phyloP scores from a whole-genome alignment of 2,797 vertebrate genomes.

The Taeniopygia guttata region DNA sequence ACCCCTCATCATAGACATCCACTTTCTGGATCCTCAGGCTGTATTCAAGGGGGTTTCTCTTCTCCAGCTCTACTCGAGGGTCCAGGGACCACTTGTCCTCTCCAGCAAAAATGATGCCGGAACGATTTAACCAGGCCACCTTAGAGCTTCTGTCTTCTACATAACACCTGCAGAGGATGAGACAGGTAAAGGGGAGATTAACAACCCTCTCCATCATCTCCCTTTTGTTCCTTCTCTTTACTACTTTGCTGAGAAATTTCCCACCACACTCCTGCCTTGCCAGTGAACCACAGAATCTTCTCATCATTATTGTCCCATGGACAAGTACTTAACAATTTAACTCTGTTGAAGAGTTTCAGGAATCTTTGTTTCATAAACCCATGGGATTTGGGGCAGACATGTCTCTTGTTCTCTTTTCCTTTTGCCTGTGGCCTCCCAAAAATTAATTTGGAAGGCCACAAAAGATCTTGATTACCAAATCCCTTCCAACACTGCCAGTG shows the following conservation, averaged over 20 bases:
- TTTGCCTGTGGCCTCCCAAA: background rate
- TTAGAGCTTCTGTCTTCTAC: conserved; percentile 98
- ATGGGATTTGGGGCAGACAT: background rate
- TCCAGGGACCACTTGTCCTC: conserved; percentile 99
- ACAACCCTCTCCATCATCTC: background rate
- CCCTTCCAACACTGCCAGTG: background rate
- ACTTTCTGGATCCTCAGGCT: conserved; percentile 98
- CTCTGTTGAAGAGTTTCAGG: background rate
- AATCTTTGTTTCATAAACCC: background rate
- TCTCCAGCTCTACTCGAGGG: conserved; percentile 94
- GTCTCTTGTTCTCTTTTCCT: background rate
- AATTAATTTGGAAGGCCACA: background rate
- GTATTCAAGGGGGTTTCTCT: conserved; percentile 95
- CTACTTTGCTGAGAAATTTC: background rate
- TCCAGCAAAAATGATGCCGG: conserved; percentile 97
- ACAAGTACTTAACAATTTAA: background rate
- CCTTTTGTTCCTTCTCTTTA: background rate
- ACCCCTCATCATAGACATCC: conserved; percentile 95
- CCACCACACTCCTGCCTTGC: background rate
- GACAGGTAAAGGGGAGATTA: background rate
- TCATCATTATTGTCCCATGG: background rate
- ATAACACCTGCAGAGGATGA: conserved; percentile 83
- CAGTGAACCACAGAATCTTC: background rate
- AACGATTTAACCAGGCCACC: conserved; percentile 99
- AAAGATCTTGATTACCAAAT: background rate